Conservation (phyloP, 2,888 invertebrate genomes). For the Monoplex corrugatus region DNA sequence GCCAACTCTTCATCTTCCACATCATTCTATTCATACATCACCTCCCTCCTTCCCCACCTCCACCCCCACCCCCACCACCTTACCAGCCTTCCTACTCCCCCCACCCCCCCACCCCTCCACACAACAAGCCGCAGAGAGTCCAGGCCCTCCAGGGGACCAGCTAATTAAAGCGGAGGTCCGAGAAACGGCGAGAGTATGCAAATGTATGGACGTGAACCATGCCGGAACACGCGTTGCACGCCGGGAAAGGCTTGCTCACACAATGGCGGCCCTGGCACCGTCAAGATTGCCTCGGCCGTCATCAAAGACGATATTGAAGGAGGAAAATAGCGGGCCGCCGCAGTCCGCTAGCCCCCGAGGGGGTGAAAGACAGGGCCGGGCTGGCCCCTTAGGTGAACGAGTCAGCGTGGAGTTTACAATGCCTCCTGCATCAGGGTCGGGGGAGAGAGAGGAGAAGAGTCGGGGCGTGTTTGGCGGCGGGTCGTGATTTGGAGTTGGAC, state of each 20-base stretch:
- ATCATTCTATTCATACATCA: not conserved
- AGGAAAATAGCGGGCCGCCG: not conserved
- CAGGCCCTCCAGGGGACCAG: conserved; percentile 35
- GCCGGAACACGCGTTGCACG: conserved; percentile 45
- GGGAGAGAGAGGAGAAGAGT: not conserved
- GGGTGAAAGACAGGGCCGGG: not conserved
- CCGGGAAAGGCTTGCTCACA: conserved; percentile 41
- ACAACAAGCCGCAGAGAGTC: not conserved
- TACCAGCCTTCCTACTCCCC: not conserved
- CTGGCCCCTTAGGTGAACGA: not conserved
- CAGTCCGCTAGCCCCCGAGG: not conserved
- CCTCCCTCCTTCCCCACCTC: not conserved
- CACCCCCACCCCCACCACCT: not conserved
- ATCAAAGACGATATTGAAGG: conserved; percentile 41
- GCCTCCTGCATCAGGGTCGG: not conserved
- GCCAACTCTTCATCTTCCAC: not conserved
- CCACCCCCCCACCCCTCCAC: not conserved
- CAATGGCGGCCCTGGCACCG: conserved; percentile 38
- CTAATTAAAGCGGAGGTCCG: conserved; percentile 45
- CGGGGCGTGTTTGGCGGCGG: not conserved
- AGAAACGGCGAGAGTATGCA: conserved; percentile 35
- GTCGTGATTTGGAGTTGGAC: not conserved
- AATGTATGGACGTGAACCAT: conserved; percentile 35
- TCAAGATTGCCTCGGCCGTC: conserved; percentile 42
- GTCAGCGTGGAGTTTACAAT: not conserved